Evolutionary conservation across 2,113 vertebrate species (phyloP), one percentile per base, ranked within the genome.

Genomic region (Riparia riparia): DNA sequence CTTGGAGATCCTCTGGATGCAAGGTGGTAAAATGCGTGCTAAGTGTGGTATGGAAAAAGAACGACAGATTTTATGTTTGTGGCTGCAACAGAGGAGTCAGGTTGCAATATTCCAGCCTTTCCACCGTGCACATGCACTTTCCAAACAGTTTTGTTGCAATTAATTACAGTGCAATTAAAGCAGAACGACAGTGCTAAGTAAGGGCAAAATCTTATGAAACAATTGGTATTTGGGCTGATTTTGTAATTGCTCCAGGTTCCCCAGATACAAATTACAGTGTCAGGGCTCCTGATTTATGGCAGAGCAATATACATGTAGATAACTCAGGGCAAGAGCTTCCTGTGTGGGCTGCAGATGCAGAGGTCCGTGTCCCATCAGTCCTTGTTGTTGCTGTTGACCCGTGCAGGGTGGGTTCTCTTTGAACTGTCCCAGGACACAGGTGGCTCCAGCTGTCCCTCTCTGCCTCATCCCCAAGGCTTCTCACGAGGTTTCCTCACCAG

Each of bases 71-170:
- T 76, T 34, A 24, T 2, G 1, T 22, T 86, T 2, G 1, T 39
- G 58, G 84, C n/a, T 80, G 70, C 73, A 76, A 25, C 65, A 58
- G 82, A 54, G 71, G 60, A 58, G 45, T 73, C 45, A 39, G 24
- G 53, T 92, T 96, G 88, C 80, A 68, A 86, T 94, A 79, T 86
- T 50, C 47, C 63, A 93, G 32, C 61, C 60, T 65, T 90, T 81
- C 90, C 44, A 58, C 84, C 25, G 1, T 32, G 60, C 87, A 58
- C 79, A 84, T 14, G 50, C 88, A 89, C 93, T 96, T 97, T 90
- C 86, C 90, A 94, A 96, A 94, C 93, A 96, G 77, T 97, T 96
- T 96, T 96, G 90, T 74, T 96, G 92, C 93, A 96, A 96, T 97
- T 97, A 97, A 97, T 96, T 95, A 87, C 64, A 14, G 88, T 61